Evolutionary conservation across 2,888 invertebrate genomes (phyloP).

Genomic region (Philopedon plagiatum): DNA sequence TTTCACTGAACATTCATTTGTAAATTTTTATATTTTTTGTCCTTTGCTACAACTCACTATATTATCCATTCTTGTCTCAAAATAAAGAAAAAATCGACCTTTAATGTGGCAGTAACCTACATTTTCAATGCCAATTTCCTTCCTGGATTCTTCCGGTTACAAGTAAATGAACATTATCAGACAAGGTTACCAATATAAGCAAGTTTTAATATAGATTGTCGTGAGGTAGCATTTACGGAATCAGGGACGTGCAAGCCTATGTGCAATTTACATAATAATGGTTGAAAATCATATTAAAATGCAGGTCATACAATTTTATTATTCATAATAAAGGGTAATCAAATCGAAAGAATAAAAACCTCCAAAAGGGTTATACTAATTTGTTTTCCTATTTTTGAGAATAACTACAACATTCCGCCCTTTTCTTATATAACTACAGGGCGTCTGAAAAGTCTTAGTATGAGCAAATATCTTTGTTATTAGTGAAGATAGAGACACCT

Average conservation of each 20-base stretch:
- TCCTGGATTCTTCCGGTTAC: slow-evolving; percentile 43
- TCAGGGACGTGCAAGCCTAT: slow-evolving; percentile 21
- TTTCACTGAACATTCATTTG: too few relatives aligned
- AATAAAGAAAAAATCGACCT: slow-evolving; percentile 1
- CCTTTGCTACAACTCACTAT: neutral
- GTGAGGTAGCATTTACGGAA: slow-evolving; percentile 26
- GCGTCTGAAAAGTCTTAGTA: too few relatives aligned
- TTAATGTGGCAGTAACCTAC: slow-evolving; percentile 35
- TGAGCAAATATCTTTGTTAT: too few relatives aligned
- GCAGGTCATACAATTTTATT: neutral
- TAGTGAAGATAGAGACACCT: too few relatives aligned
- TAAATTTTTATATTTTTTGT: too few relatives aligned
- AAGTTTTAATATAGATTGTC: slow-evolving; percentile 16
- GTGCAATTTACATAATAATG: slow-evolving; percentile 18
- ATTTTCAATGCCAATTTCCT: slow-evolving; percentile 40
- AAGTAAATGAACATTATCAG: slow-evolving; percentile 32
- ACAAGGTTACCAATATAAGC: slow-evolving; percentile 30
- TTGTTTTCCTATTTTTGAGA: too few relatives aligned
- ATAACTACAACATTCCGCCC: too few relatives aligned
- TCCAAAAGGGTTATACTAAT: too few relatives aligned
- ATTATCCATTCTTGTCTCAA: slow-evolving; percentile 9
- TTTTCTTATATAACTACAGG: too few relatives aligned
- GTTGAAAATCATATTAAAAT: neutral
- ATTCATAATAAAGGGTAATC: neutral
- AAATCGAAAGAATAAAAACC: neutral